These are phyloP conservation scores for Gasterosteus aculeatus DNA, from an alignment of 2,113 vertebrate species.

Conservation along the genomic window DNA sequence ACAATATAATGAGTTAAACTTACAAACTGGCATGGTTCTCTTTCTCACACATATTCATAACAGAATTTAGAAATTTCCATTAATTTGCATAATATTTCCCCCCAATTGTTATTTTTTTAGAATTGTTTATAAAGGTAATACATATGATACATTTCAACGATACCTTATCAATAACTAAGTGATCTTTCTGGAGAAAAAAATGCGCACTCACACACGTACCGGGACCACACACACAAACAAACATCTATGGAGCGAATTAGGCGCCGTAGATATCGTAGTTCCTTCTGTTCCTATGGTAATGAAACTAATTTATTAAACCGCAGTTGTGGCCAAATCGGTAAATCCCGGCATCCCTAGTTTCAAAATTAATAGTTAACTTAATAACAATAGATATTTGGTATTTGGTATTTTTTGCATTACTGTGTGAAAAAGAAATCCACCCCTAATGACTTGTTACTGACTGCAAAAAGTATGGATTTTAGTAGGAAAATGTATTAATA, in stretches of 20 bases:
- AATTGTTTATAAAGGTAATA: neutral
- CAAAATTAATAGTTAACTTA: neutral
- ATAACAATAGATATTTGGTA: neutral
- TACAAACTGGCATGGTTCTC: neutral
- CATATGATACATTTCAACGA: neutral
- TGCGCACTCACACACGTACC: no score
- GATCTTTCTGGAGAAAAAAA: neutral
- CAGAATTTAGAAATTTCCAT: neutral
- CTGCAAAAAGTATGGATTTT: neutral
- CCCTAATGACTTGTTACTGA: neutral
- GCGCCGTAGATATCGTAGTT: neutral
- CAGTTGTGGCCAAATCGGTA: neutral
- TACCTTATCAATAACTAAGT: neutral
- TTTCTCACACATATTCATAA: neutral
- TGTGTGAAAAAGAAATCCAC: no score
- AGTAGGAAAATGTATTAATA: no score
- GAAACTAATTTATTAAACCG: neutral
- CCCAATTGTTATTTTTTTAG: neutral
- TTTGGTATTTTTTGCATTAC: neutral
- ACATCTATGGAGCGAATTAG: neutral
- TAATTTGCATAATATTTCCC: neutral
- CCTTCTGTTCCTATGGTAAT: neutral
- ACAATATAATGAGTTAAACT: neutral
- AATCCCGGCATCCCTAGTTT: neutral
- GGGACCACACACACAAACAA: neutral